Evolutionary conservation across 2,888 invertebrate genomes (phyloP).

Genomic region (Eupithecia pulchellata): DNA sequence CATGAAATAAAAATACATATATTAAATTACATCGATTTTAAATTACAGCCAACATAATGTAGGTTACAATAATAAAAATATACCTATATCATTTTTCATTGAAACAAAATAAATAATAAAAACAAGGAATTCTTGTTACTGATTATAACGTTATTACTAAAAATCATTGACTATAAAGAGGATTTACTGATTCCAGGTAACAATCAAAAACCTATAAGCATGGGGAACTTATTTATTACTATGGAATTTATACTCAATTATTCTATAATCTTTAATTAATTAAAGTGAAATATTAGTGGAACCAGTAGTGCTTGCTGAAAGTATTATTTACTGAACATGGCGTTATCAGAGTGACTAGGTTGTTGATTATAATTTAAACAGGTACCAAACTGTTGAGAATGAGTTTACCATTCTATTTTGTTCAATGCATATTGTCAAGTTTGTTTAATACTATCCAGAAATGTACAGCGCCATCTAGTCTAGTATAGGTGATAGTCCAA

Average conservation of each 20-base stretch:
- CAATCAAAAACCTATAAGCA: constrained; percentile 81
- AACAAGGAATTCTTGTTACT: constrained; percentile 78
- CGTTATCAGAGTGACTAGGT: background rate
- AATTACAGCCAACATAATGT: constrained; percentile 85
- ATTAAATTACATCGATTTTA: constrained; percentile 85
- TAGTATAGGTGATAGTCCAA: background rate
- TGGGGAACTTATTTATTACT: constrained; percentile 79
- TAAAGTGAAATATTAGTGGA: constrained; percentile 70
- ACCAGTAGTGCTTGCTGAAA: constrained; percentile 45
- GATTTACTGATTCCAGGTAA: constrained; percentile 79
- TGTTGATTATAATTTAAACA: background rate
- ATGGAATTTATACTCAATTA: constrained; percentile 82
- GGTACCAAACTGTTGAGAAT: background rate
- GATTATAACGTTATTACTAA: constrained; percentile 79
- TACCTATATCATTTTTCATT: constrained; percentile 83
- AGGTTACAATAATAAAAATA: constrained; percentile 85
- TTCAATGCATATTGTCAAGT: background rate
- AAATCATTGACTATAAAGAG: constrained; percentile 82
- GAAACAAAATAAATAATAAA: constrained; percentile 84
- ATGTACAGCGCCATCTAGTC: constrained; percentile 4
- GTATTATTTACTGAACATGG: background rate
- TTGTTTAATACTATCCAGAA: background rate
- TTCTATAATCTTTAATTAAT: constrained; percentile 74
- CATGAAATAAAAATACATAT: constrained; percentile 86
- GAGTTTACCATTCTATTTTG: background rate